phyloP scores from a whole-genome alignment of 1,140 invertebrate species.

The Drosophila prosaltans region DNA sequence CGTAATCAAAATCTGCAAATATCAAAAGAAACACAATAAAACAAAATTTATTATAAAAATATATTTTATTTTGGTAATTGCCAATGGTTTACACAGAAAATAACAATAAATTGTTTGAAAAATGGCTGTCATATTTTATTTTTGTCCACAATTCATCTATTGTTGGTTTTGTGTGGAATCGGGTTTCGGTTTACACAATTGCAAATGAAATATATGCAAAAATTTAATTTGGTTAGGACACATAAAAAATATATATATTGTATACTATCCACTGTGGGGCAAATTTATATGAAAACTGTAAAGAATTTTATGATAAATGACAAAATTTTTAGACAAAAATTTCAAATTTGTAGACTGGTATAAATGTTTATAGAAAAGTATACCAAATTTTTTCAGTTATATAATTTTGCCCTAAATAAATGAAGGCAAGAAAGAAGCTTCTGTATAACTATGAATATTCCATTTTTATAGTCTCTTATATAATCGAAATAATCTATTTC shows the following conservation, averaged over 20 bases:
- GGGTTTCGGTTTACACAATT: slow-evolving; percentile 1
- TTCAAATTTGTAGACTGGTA: too few relatives aligned
- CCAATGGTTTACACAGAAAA: neutral
- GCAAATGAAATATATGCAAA: slow-evolving; percentile 1
- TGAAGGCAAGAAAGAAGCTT: too few relatives aligned
- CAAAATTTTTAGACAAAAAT: too few relatives aligned
- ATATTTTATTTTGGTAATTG: slow-evolving; percentile 7
- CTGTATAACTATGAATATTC: too few relatives aligned
- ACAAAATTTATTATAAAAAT: slow-evolving; percentile 17
- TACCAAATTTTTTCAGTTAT: too few relatives aligned
- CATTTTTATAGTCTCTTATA: too few relatives aligned
- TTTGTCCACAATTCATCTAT: slow-evolving; percentile 1
- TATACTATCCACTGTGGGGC: neutral
- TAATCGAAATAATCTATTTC: too few relatives aligned
- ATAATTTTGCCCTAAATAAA: too few relatives aligned
- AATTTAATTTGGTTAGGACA: slow-evolving; percentile 1
- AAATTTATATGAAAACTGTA: neutral
- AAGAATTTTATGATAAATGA: neutral
- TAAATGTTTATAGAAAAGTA: too few relatives aligned
- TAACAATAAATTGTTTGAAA: slow-evolving; percentile 11
- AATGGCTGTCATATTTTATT: slow-evolving; percentile 21
- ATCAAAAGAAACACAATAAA: neutral
- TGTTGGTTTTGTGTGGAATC: slow-evolving; percentile 6
- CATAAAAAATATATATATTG: slow-evolving; percentile 1
- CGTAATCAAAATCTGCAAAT: slow-evolving; percentile 10